A percentile compares a stretch with the other conserved stretches of the same genome.
Conservation (phyloP, 1,140 invertebrate species). For the Caenorhabditis tropicalis region DNA sequence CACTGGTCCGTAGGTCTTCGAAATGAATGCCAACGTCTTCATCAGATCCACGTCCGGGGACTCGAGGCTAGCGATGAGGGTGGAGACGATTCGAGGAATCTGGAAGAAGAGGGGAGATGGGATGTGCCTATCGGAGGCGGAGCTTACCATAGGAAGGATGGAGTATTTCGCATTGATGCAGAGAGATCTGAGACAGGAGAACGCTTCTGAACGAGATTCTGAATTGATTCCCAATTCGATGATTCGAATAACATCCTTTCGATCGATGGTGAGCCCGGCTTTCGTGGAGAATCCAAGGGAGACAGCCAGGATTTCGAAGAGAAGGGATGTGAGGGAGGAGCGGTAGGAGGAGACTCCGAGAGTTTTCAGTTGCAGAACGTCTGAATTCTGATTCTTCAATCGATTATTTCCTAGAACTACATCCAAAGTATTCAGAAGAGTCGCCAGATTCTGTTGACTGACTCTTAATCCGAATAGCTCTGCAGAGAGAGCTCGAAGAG, state of each 20-base stretch:
- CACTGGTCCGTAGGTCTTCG: background rate
- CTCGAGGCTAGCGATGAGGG: conserved; percentile 6
- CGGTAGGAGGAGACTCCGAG: background rate
- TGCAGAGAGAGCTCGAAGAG: conserved; percentile 11
- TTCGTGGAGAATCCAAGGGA: background rate
- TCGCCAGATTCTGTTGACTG: background rate
- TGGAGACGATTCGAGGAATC: conserved; percentile 21
- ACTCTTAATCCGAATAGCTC: conserved; percentile 46
- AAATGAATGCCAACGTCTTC: conserved; percentile 6
- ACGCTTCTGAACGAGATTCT: background rate
- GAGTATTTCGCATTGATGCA: conserved; percentile 2
- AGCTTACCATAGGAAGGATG: conserved; percentile 14
- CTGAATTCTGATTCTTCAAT: no score
- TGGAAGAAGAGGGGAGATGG: background rate
- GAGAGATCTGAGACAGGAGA: background rate
- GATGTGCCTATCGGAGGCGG: no score
- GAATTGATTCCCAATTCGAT: conserved; percentile 29
- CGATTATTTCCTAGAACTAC: no score
- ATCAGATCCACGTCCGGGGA: background rate
- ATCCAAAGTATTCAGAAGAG: conserved; percentile 46
- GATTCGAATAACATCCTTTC: conserved; percentile 19
- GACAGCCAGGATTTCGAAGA: conserved; percentile 21
- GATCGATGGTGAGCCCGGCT: background rate
- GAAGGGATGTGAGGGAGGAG: background rate
- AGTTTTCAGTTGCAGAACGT: background rate